A percentile compares a stretch with the other conserved stretches of the same genome.
Conservation (phyloP, 2,113 vertebrate genomes). For the Mastomys coucha region DNA sequence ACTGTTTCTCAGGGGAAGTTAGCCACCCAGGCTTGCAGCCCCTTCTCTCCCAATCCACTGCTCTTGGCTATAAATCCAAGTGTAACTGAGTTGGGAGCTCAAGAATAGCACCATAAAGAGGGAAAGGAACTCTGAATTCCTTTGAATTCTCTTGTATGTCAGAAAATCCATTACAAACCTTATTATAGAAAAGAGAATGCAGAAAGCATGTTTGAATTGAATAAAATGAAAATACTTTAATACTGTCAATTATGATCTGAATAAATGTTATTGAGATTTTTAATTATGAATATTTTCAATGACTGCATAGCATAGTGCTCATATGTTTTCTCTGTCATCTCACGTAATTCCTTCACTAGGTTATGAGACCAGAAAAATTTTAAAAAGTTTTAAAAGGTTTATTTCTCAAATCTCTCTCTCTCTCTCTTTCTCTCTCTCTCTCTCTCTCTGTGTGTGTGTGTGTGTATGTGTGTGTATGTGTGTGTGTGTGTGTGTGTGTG, state of each 20-base stretch:
- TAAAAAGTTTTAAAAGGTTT: neutral
- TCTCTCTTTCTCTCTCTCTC: no score
- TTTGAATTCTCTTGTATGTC: neutral
- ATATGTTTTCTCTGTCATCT: slow-evolving; percentile 9
- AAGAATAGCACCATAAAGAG: neutral
- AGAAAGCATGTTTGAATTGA: neutral
- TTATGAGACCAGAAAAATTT: slow-evolving; percentile 47
- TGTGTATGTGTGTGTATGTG: neutral
- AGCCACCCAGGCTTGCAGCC: neutral
- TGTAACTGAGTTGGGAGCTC: neutral
- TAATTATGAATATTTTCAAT: slow-evolving; percentile 52
- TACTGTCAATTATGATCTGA: slow-evolving; percentile 57
- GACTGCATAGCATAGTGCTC: slow-evolving; percentile 5
- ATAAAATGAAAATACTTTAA: slow-evolving; percentile 59
- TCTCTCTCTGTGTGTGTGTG: no score
- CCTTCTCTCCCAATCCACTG: neutral
- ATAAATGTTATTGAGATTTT: slow-evolving; percentile 49
- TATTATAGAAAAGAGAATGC: neutral
- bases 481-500: neutral
- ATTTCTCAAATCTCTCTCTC: neutral
- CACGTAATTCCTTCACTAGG: slow-evolving; percentile 58
- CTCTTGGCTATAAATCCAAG: neutral
- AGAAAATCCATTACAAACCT: neutral
- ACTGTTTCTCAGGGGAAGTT: neutral
- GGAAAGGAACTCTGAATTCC: neutral